Base-by-base conservation (phyloP, 2,888 invertebrate species). In the Penaeus monodon region DNA sequence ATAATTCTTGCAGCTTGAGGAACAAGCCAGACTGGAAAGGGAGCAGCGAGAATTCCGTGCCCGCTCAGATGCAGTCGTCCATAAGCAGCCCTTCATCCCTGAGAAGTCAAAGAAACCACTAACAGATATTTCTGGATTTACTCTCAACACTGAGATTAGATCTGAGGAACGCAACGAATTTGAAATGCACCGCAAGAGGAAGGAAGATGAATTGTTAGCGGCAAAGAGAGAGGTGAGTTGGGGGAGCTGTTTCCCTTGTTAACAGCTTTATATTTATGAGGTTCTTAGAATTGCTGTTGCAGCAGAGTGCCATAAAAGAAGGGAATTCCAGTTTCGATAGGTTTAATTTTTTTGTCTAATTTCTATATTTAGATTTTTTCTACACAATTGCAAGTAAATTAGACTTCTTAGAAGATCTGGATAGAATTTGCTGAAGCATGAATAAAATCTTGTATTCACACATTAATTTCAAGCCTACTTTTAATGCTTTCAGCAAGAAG, bases 31-130 rank as follows among this genome's bases (percentile, higher is more conserved):
- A 85, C 88, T 91, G 86, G 90, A 91, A 84, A 91, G 90, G 83
- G 91, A 91, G 65, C 90, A 91, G 49, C 90, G 91, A 29, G 87
- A 89, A 81, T 96, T 96, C 92, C 95, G 94, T 92, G 95, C 96
- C 2, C 93, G 93, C 81, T 94, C 95, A 38, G 93, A 95, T 0
- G 92, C 91, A n/a, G 95, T 95, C 6, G 92, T 95, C 0, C 93
- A 94, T 80, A 94, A 94, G 91, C 93, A 94, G 91, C 95, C 95
- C 0, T 96, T 95, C 91, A 93, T 94, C 84, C 95, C 95, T 7
- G 92, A 94, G 49, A 93, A 93, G 84, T 92, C 93, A 29, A 92
- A 93, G 33, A 92, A 92, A 64, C 93, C 94, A 3, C 89, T 93
- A 12, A 92, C 91, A 91, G 92, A 92, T 83, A 91, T 92, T 6